Conservation (phyloP, 2,888 invertebrate species). For the Carpatolechia fugitivella region DNA sequence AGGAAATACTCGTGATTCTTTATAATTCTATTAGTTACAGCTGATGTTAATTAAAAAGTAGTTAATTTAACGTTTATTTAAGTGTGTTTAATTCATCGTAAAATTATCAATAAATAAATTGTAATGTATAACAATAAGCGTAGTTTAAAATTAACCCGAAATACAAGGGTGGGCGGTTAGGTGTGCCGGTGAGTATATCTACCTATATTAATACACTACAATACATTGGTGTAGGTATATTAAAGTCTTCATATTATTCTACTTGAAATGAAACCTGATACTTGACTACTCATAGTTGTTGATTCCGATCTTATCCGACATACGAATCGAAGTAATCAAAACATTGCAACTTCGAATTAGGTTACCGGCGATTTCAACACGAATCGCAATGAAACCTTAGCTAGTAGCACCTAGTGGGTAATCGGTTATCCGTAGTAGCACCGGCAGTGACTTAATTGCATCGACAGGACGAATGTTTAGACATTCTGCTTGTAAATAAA, state of each 20-base stretch:
- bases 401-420: constrained; percentile 2
- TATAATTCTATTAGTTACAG: too few relatives aligned
- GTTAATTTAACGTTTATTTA: too few relatives aligned
- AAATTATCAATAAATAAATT: too few relatives aligned
- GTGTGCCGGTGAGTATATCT: too few relatives aligned
- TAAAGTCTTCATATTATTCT: neutral
- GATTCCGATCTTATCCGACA: neutral
- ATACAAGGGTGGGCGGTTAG: too few relatives aligned
- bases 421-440: constrained; percentile 28
- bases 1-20: too few relatives aligned
- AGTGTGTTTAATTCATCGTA: too few relatives aligned
- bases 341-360: constrained; percentile 3
- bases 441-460: constrained; percentile 25
- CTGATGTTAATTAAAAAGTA: too few relatives aligned
- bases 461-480: constrained; percentile 23
- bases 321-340: neutral
- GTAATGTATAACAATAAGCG: too few relatives aligned
- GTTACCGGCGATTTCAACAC: constrained; percentile 15
- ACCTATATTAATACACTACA: too few relatives aligned
- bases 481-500: neutral
- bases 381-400: constrained; percentile 22
- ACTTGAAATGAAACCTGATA: neutral
- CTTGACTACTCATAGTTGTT: neutral
- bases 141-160: too few relatives aligned
- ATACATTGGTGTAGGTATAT: too few relatives aligned